These are phyloP conservation scores for Carassius carassius DNA, from an alignment of 2,113 vertebrate species.

Conservation along the genomic window DNA sequence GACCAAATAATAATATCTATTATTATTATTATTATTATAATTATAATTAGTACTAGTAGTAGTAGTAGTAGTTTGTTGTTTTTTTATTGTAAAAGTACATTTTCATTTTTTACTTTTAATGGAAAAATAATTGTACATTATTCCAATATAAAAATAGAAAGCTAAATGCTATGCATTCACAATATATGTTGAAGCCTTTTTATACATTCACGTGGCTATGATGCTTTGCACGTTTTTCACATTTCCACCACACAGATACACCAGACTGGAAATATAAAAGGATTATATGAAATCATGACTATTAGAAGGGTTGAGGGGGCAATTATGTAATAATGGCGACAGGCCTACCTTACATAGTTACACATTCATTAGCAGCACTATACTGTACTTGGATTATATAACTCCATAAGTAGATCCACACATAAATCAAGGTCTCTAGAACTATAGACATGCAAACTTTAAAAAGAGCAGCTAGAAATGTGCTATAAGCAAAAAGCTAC, in stretches of 20 bases:
- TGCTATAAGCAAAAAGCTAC: neutral
- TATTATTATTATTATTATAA: neutral
- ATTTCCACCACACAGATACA: neutral
- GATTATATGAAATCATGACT: neutral
- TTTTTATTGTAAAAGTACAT: neutral
- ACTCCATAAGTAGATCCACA: neutral
- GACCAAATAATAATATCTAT: neutral
- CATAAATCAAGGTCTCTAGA: neutral
- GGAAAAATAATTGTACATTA: too few relatives aligned
- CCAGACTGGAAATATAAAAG: neutral
- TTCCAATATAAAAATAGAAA: too few relatives aligned
- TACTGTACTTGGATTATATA: neutral
- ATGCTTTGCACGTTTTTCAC: neutral
- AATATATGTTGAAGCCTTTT: too few relatives aligned
- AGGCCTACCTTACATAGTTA: neutral
- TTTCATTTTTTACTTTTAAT: neutral
- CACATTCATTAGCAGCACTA: neutral
- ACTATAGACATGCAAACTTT: neutral
- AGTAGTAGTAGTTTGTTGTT: neutral
- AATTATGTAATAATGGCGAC: slow-evolving; percentile 11
- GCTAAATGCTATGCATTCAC: too few relatives aligned
- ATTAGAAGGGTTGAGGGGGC: neutral
- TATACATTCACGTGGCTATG: too few relatives aligned
- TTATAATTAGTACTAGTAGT: neutral
- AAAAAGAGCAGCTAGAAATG: neutral